These are phyloP conservation scores for Pipistrellus kuhlii DNA, from an alignment of 2,797 vertebrate species.

Conservation along the genomic window DNA sequence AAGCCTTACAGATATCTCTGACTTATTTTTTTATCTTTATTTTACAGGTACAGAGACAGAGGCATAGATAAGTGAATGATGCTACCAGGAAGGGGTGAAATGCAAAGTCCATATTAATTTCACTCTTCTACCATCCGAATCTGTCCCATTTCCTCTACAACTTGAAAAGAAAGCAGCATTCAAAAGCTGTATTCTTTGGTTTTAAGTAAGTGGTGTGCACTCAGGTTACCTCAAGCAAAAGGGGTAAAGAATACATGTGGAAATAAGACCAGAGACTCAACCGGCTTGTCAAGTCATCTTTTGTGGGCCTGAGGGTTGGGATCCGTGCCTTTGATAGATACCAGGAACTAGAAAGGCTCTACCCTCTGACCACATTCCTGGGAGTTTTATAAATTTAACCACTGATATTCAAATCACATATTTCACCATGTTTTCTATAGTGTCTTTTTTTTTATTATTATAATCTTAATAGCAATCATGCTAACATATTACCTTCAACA, in stretches of 20 bases:
- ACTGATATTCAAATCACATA: neutral
- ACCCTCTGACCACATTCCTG: neutral
- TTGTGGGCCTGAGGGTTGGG: neutral
- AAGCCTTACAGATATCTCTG: conserved; percentile 25
- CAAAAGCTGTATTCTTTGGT: conserved; percentile 26
- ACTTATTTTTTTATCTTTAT: neutral
- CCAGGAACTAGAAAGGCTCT: neutral
- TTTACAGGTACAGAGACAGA: conserved; percentile 23
- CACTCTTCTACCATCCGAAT: neutral
- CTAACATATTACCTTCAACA: conserved; percentile 4
- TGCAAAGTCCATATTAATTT: neutral
- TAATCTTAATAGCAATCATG: conserved; percentile 26
- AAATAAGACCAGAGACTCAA: conserved; percentile 59
- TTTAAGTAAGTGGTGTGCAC: conserved; percentile 63
- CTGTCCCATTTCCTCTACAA: conserved; percentile 33
- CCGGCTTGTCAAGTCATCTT: conserved; percentile 7
- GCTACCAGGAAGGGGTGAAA: neutral
- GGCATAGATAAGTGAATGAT: neutral
- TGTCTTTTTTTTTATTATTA: neutral
- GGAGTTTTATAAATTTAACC: neutral
- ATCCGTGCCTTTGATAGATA: neutral
- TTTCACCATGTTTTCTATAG: conserved; percentile 47
- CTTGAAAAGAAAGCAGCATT: neutral
- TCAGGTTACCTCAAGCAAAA: conserved; percentile 58
- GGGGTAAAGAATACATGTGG: conserved; percentile 38